A percentile compares a stretch with the other conserved stretches of the same genome.
phyloP scores from a whole-genome alignment of 2,888 invertebrate species.

The Eristalinus sepulchralis region DNA sequence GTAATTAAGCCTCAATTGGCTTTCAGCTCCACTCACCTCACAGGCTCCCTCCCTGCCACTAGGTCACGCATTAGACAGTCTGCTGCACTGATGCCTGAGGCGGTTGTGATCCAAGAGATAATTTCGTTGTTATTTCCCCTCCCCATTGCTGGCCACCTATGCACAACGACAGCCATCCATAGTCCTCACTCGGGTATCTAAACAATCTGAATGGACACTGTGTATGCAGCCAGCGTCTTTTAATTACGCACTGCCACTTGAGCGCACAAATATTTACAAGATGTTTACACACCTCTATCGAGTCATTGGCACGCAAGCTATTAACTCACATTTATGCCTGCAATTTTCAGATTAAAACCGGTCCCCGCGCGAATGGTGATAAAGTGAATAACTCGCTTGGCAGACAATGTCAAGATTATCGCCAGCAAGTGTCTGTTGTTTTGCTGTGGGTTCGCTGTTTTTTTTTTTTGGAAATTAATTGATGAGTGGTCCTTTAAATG shows the following conservation, averaged over 20 bases:
- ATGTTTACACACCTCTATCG: conserved; percentile 51
- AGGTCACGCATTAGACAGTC: neutral
- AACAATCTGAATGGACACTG: neutral
- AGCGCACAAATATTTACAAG: conserved; percentile 24
- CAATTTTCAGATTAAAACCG: conserved; percentile 29
- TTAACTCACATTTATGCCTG: conserved; percentile 3
- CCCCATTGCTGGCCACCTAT: conserved; percentile 39
- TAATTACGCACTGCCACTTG: conserved; percentile 31
- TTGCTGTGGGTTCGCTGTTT: neutral
- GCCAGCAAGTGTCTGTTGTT: neutral
- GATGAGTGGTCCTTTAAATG: neutral
- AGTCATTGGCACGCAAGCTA: conserved; percentile 50
- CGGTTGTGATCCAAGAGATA: conserved; percentile 52
- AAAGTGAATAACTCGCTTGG: conserved; percentile 23
- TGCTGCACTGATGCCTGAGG: conserved; percentile 19
- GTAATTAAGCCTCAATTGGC: conserved; percentile 48
- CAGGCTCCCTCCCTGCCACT: neutral
- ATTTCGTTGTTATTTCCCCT: conserved; percentile 41
- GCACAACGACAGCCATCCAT: neutral
- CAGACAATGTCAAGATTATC: conserved; percentile 38
- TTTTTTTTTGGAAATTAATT: neutral
- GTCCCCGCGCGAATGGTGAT: conserved; percentile 3
- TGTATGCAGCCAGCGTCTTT: conserved; percentile 3
- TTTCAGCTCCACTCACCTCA: conserved; percentile 14
- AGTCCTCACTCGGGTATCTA: neutral